Evolutionary conservation across 92 coral and sea anemone genomes (phyloP).

Genomic region (Blastomussa wellsi): DNA sequence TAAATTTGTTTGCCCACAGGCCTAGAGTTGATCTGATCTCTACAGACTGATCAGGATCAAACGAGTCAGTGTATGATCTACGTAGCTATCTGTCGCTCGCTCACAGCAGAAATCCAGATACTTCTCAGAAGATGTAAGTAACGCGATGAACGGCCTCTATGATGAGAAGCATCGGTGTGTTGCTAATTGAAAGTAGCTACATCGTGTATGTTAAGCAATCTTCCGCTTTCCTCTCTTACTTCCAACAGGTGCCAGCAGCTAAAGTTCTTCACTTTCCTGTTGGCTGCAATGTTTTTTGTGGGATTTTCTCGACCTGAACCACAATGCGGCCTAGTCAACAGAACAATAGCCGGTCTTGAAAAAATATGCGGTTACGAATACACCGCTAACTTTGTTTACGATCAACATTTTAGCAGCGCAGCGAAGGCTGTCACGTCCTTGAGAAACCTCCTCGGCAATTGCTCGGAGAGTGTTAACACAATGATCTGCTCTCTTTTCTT

Average conservation of each 20-base stretch:
- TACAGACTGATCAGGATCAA: not conserved
- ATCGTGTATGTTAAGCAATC: not conserved
- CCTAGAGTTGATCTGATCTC: not conserved
- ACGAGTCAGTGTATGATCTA: not conserved
- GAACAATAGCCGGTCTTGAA: slow-evolving; percentile 35
- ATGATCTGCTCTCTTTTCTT: slow-evolving; percentile 59
- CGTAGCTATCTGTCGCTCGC: not conserved
- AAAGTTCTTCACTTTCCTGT: not conserved
- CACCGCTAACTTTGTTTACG: slow-evolving; percentile 45
- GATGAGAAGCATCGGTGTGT: not conserved
- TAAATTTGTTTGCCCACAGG: not conserved
- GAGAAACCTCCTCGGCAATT: slow-evolving; percentile 16
- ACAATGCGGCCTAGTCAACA: slow-evolving; percentile 31
- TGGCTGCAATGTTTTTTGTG: not conserved
- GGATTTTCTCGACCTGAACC: slow-evolving; percentile 7
- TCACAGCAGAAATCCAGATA: not conserved
- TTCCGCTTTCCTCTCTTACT: not conserved
- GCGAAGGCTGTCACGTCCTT: slow-evolving; percentile 24
- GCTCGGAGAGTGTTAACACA: slow-evolving; percentile 42
- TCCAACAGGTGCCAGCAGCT: slow-evolving; percentile 8
- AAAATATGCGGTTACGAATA: slow-evolving; percentile 62
- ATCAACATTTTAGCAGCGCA: slow-evolving; percentile 42
- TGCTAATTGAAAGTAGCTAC: not conserved
- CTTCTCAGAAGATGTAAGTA: slow-evolving; percentile 12
- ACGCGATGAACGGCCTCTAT: not conserved